Conservation (phyloP, 1,140 invertebrate genomes). For the Zaprionus nigranus region DNA sequence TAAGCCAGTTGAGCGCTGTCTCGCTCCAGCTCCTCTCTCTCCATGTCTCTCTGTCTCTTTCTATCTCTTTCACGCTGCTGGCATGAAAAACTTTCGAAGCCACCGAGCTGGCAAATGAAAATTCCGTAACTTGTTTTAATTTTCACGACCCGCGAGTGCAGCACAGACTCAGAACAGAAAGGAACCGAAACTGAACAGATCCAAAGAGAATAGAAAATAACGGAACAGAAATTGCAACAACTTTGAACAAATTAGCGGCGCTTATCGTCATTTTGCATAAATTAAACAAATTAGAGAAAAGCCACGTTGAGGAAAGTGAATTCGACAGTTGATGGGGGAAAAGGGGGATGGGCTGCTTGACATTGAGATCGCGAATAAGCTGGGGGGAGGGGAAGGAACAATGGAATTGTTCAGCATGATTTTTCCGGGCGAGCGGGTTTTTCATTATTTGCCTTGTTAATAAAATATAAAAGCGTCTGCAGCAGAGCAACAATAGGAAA, state of each 20-base stretch:
- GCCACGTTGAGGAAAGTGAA: constrained; percentile 31
- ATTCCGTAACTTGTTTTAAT: constrained; percentile 35
- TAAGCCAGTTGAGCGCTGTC: constrained; percentile 32
- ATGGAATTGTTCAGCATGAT: constrained; percentile 23
- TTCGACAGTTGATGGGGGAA: constrained; percentile 16
- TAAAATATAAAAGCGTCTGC: constrained; percentile 46
- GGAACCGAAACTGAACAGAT: not conserved
- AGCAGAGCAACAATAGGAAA: constrained; percentile 49
- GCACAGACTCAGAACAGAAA: not conserved
- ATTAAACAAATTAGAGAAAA: constrained; percentile 71
- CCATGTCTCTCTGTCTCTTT: not conserved
- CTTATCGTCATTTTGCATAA: constrained; percentile 76
- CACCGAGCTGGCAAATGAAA: constrained; percentile 47
- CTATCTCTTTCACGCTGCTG: not conserved
- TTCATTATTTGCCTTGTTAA: constrained; percentile 68
- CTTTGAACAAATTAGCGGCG: constrained; percentile 66
- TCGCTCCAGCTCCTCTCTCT: too few species aligned
- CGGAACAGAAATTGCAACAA: constrained; percentile 54
- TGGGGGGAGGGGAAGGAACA: not conserved
- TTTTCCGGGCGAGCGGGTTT: constrained; percentile 62
- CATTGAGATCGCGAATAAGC: constrained; percentile 8
- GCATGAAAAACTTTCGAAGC: constrained; percentile 23
- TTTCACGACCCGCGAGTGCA: constrained; percentile 24
- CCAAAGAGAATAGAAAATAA: not conserved
- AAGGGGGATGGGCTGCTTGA: constrained; percentile 5